phyloP scores from a whole-genome alignment of 2,888 invertebrate genomes.

The Busseola fusca region DNA sequence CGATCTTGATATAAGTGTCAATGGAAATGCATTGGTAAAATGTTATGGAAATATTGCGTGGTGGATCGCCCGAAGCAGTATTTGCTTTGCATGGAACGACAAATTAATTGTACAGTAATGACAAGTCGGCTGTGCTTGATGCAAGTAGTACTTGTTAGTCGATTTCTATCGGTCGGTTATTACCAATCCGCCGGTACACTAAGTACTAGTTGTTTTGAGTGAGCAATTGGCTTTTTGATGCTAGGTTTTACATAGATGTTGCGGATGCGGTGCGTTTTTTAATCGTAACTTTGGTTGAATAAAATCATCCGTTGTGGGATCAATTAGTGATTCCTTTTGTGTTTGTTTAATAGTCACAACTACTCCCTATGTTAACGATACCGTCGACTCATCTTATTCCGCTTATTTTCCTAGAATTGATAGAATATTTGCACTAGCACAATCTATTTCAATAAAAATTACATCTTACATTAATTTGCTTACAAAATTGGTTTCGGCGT shows the following conservation, averaged over 20 bases:
- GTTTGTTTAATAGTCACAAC: neutral
- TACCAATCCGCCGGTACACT: conserved; percentile 63
- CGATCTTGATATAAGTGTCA: conserved; percentile 10
- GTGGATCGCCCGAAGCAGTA: conserved; percentile 70
- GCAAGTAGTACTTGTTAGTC: conserved; percentile 63
- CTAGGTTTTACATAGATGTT: conserved; percentile 46
- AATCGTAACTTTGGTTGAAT: neutral
- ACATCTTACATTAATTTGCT: conserved; percentile 40
- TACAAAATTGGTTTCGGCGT: conserved; percentile 47
- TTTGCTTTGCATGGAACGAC: conserved; percentile 75
- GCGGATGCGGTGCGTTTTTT: conserved; percentile 2
- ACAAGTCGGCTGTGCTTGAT: conserved; percentile 72
- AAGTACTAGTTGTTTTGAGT: conserved; percentile 62
- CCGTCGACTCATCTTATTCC: conserved; percentile 15
- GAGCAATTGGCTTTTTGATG: conserved; percentile 57
- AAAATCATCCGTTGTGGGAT: neutral
- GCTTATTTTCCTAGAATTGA: conserved; percentile 24
- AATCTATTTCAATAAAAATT: conserved; percentile 37
- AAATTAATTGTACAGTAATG: conserved; percentile 83
- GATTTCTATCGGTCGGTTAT: conserved; percentile 68
- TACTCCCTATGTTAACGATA: neutral
- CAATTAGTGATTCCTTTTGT: neutral
- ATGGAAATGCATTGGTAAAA: conserved; percentile 46
- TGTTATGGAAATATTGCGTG: conserved; percentile 36
- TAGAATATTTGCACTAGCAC: conserved; percentile 27